These are phyloP conservation scores for Melieria picta DNA, from an alignment of 2,888 invertebrate genomes.

Conservation along the genomic window DNA sequence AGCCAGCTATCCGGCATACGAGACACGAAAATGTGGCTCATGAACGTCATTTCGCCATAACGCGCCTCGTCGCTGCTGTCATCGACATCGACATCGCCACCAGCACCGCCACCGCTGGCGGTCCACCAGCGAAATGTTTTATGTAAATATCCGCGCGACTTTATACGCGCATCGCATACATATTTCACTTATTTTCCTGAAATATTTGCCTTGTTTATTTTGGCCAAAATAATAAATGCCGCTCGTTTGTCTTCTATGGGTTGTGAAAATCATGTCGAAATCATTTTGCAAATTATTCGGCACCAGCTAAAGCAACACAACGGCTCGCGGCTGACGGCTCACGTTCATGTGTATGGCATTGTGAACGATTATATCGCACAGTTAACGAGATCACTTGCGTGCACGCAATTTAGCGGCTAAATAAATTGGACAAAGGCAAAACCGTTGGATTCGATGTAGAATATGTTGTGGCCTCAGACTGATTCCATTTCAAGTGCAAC, in stretches of 20 bases:
- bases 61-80: background rate
- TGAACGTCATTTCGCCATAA: slow-evolving; percentile 36
- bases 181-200: slow-evolving; percentile 20
- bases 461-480: too few relatives aligned
- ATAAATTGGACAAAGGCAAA: too few relatives aligned
- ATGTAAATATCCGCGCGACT: too few relatives aligned
- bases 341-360: too few relatives aligned
- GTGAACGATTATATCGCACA: background rate
- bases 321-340: background rate
- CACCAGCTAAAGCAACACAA: slow-evolving; percentile 22
- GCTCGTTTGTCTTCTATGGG: slow-evolving; percentile 24
- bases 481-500: too few relatives aligned
- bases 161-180: background rate
- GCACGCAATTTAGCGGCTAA: slow-evolving; percentile 3
- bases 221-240: slow-evolving; percentile 30
- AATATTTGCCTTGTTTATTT: slow-evolving; percentile 35
- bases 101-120: too few relatives aligned
- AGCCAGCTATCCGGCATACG: background rate
- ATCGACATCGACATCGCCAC: too few relatives aligned
- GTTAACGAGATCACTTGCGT: slow-evolving; percentile 17
- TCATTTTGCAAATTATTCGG: slow-evolving; percentile 32
- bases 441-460: too few relatives aligned
- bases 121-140: too few relatives aligned
- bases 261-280: slow-evolving; percentile 32
- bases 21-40: slow-evolving; percentile 21